Evolutionary conservation across 2,113 vertebrate species (phyloP), one percentile per base, ranked within the genome.

Genomic region (Malurus cyaneus): DNA sequence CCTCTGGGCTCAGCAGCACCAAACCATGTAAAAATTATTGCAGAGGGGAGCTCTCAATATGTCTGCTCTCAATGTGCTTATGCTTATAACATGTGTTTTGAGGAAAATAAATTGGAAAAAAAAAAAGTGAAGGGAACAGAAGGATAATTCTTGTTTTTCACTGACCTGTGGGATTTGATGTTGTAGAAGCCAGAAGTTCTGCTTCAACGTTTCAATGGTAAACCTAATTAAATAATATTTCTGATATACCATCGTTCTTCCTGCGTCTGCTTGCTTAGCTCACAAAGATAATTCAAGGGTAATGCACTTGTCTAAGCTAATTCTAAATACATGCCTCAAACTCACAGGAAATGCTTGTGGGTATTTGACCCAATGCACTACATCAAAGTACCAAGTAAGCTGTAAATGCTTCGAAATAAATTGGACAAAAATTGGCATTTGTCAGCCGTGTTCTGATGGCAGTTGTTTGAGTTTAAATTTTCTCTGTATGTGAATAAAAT

Each of bases 221-320:
- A 95, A 95, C 41, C 13, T 86, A 65, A 61, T 95, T 81, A 92
- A 67, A 41, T 26, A 88, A 18, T 74, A 74, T 83, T 93, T 94
- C 71, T 67, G 44, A 52, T 71, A 78, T 65, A 92, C 77, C 67
- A 96, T 97, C 94, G 95, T 96, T 95, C 95, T 86, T 93, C 76
- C 94, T 94, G 95, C 96, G 94, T 95, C 94, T 96, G 95, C 93
- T 96, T 97, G 91, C 96, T 93, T 95, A 90, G 86, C 93, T 96
- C 93, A 94, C 95, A 90, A 86, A 94, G 88, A 95, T 95, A 95
- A 97, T 96, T 96, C 94, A 96, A 95, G 94, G 89, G 95, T 92
- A 96, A 97, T 96, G 95, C 96, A 96, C 96, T 95, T 97, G 96
- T 96, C 96, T 96, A 94, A 96, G 90, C 86, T 79, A 96, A 95